phyloP scores from a whole-genome alignment of 2,888 invertebrate species.

The Onthophagus sagittarius region DNA sequence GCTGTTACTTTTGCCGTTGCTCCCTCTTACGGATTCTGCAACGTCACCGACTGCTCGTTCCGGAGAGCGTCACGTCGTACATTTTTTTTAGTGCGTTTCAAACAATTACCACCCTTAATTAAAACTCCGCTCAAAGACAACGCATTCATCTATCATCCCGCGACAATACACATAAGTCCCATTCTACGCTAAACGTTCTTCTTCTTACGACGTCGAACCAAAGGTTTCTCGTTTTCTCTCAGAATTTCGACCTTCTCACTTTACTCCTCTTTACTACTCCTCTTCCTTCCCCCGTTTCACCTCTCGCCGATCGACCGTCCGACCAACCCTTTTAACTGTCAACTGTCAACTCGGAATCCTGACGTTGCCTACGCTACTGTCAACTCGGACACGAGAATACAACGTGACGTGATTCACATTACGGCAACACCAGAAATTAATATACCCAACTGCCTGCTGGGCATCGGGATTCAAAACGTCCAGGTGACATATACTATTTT shows the following conservation, averaged over 20 bases:
- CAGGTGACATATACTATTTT: background rate
- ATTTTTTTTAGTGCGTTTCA: constrained; percentile 47
- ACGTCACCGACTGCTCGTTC: constrained; percentile 48
- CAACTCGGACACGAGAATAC: constrained; percentile 37
- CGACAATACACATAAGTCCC: constrained; percentile 26
- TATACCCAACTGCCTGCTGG: constrained; percentile 8
- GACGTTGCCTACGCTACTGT: constrained; percentile 37
- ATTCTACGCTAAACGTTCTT: background rate
- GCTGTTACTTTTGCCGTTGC: constrained; percentile 30
- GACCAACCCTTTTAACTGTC: constrained; percentile 45
- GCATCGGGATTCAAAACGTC: background rate
- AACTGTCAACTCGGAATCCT: constrained; percentile 43
- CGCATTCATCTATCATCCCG: constrained; percentile 49
- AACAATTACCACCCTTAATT: constrained; percentile 53
- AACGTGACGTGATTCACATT: constrained; percentile 22
- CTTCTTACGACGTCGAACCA: too few relatives aligned
- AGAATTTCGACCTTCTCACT: background rate
- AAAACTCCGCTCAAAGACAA: constrained; percentile 48
- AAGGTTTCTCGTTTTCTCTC: background rate
- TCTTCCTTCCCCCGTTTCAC: constrained; percentile 1
- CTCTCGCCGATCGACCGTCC: constrained; percentile 22
- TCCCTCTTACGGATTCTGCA: constrained; percentile 36
- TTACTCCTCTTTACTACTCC: background rate
- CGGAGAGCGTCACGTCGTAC: constrained; percentile 38
- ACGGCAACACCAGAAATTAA: constrained; percentile 16